Percentiles rank a stretch among this genome's conserved stretches.
These are phyloP conservation scores for Synanthedon vespiformis DNA, from an alignment of 2,888 invertebrate species.

Conservation along the genomic window DNA sequence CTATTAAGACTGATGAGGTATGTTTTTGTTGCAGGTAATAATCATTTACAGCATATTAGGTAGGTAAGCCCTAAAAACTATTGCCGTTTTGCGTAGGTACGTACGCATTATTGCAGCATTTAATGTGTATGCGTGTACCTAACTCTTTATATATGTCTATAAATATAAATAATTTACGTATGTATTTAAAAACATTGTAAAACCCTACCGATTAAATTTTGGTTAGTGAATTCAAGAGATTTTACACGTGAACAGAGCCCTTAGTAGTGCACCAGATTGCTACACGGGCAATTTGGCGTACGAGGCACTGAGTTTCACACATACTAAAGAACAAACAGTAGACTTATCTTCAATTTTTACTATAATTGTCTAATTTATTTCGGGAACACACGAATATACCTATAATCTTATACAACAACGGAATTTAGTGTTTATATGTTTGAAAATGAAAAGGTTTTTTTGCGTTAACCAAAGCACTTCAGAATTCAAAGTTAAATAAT, in stretches of 20 bases:
- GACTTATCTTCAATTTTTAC: too few species aligned
- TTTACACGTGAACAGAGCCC: slow-evolving; percentile 55
- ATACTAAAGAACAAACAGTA: too few species aligned
- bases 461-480: too few species aligned
- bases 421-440: too few species aligned
- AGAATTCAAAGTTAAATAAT: too few species aligned
- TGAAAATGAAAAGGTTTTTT: too few species aligned
- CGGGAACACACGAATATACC: too few species aligned
- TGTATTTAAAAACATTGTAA: slow-evolving; percentile 4
- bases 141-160: slow-evolving; percentile 15
- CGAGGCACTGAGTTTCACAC: slow-evolving; percentile 27
- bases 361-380: too few species aligned
- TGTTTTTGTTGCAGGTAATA: slow-evolving; percentile 59
- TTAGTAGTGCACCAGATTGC: slow-evolving; percentile 54
- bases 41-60: background rate
- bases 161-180: slow-evolving; percentile 11
- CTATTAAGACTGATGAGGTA: slow-evolving; percentile 21
- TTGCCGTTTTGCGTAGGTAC: background rate
- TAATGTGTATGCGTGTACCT: slow-evolving; percentile 15
- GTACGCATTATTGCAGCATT: slow-evolving; percentile 1
- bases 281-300: slow-evolving; percentile 62
- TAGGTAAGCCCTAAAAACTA: background rate
- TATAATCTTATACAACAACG: too few species aligned
- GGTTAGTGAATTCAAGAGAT: slow-evolving; percentile 53
- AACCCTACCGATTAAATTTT: slow-evolving; percentile 33